phyloP scores from a whole-genome alignment of 2,797 vertebrate species.

The Scarus forsteni region DNA sequence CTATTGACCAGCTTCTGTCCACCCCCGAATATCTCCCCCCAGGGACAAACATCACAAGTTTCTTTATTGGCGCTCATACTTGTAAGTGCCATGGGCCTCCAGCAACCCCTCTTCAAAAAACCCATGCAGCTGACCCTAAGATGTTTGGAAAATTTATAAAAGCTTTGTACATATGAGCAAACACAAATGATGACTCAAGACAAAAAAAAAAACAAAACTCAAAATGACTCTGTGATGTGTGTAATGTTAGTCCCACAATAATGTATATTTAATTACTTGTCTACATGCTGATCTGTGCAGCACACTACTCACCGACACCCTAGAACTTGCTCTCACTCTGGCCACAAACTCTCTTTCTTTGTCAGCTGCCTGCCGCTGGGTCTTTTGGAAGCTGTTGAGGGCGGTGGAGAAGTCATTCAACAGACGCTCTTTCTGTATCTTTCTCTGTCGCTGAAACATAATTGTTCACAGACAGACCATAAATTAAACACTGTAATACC shows the following conservation, averaged over 20 bases:
- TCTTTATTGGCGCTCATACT: no score
- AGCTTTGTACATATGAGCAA: neutral
- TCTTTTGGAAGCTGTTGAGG: slow-evolving; percentile 92
- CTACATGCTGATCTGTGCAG: neutral
- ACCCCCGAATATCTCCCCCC: no score
- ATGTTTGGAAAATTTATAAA: no score
- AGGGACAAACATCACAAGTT: no score
- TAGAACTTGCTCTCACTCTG: slow-evolving; percentile 93
- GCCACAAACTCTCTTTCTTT: slow-evolving; percentile 96
- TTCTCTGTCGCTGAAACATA: slow-evolving; percentile 91
- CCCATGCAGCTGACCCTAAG: no score
- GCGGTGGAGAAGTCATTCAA: slow-evolving; percentile 93
- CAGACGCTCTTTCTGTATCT: slow-evolving; percentile 94
- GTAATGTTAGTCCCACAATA: neutral
- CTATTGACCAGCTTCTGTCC: no score
- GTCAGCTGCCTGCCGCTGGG: slow-evolving; percentile 92
- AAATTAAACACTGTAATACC: no score
- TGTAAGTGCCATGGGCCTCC: no score
- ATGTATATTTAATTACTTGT: neutral
- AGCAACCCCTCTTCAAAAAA: no score
- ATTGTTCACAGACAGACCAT: neutral
- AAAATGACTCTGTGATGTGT: neutral
- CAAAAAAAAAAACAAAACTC: no score
- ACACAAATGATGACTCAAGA: neutral
- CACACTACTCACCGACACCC: slow-evolving; percentile 89